Evolutionary conservation across 2,113 vertebrate genomes (phyloP).

Genomic region (Centropus unirufus): DNA sequence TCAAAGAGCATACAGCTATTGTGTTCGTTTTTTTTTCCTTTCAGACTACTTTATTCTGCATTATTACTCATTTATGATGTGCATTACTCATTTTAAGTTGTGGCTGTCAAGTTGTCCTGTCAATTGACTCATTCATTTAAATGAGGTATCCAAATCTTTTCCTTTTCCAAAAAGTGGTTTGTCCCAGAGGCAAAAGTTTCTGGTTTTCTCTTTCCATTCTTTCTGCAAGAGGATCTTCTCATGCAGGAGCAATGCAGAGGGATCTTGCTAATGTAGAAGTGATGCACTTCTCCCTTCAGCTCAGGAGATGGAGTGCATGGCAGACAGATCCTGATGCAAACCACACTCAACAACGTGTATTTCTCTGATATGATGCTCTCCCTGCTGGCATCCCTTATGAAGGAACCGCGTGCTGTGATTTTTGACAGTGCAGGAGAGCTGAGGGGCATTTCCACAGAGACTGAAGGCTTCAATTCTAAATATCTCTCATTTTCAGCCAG

Average conservation of each 20-base stretch:
- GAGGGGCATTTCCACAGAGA: background rate
- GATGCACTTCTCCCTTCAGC: background rate
- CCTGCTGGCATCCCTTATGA: background rate
- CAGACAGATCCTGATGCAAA: background rate
- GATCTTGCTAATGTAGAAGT: background rate
- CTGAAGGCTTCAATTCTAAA: background rate
- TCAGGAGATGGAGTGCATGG: background rate
- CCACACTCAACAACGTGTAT: no score
- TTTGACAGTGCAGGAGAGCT: background rate
- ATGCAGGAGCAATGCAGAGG: background rate
- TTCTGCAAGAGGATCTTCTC: background rate
- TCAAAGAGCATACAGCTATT: background rate
- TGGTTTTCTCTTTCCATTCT: background rate
- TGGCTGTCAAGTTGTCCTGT: background rate
- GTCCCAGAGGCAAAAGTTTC: background rate
- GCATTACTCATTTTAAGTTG: background rate
- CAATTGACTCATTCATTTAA: background rate
- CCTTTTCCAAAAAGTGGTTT: background rate
- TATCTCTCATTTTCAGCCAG: background rate
- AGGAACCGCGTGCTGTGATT: fast-evolving
- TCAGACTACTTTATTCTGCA: background rate
- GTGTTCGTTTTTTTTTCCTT: background rate
- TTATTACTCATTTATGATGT: background rate
- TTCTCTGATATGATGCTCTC: background rate
- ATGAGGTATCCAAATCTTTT: background rate